Base-by-base conservation (phyloP, 2,113 vertebrate genomes). In the Synodontis membranacea region DNA sequence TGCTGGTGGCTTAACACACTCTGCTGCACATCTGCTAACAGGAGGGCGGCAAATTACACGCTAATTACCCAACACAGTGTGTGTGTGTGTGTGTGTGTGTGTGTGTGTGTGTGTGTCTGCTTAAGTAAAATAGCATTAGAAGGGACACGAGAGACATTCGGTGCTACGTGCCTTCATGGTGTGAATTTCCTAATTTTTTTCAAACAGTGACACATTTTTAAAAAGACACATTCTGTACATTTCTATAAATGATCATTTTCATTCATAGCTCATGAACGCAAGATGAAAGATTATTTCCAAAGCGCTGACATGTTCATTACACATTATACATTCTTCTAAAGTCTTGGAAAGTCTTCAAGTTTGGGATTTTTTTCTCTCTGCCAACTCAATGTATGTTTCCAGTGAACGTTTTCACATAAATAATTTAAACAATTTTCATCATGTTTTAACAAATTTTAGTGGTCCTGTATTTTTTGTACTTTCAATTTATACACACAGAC, bases 31-130 rank as follows among this genome's bases (percentile, higher is more conserved):
- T 96, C 94, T 96, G 95, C 95, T 94, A 95, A 95, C 95, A 95
- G 95, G 95, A 88, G 95, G 94, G 95, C 95, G 96, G 95, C 95
- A 95, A 97, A 97, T 97, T 96, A 97, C 94, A 94, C 95, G 94
- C 95, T 97, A 96, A 97, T 97, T 96, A 96, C 95, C 80, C 96
- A 96, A 96, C 95, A 95, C 95, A 94, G 94, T 96, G 94, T 95
- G 84, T 66, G 48, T 48, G 39, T 56, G 50, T 78, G 75, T 78
- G 75, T n/a, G 42, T 12, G 42, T 75, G 72, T 48, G 42, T 34
- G 75, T 52, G 44, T 34, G 75, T 34, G 46, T 34, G 46, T 76
- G 23, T 48, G 44, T 74, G 21, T 52, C 46, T 50, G 75, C 74
- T 46, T 74, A 46, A 62, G 60, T 84, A 58, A 44, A 85, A 76